Base-by-base conservation (phyloP, 2,113 vertebrate species). In the Eublepharis macularius region DNA sequence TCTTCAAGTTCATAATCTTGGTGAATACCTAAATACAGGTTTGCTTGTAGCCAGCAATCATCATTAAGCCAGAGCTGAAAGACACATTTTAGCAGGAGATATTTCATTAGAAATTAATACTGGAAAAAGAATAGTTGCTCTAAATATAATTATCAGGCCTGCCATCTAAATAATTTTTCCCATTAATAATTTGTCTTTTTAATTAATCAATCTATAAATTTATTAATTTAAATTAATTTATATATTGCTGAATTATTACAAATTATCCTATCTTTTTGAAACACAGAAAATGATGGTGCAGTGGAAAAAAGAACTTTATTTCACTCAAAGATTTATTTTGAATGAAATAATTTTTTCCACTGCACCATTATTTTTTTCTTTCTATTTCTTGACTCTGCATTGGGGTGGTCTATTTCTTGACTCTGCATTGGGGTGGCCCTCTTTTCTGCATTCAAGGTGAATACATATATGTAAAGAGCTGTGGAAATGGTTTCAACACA, bases 21-120 rank as follows among this genome's bases (percentile, higher is more conserved):
- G 72, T 98, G 97, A 85, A 97, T 95, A 75, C 98, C 97, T 93
- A 98, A 95, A 93, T 96, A 97, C 47, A 98, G 92, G 90, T 96
- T 97, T 77, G 97, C 97, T 96, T 98, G 98, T 13, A 98, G 96
- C 98, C 98, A 98, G 96, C 95, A 97, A 95, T 98, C 97, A 80
- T 98, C 98, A 32, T 97, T 93, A 94, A 97, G 95, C 97, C 98
- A 98, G 90, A 98, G 95, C 98, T 99, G 95, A 65, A 95, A 96
- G 84, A 94, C 68, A 96, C 16, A 68, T 92, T 82, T 86, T 41
- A 86, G 73, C 81, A 88, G 26, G 54, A 92, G 90, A 94, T 80
- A 90, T 81, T 87, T 92, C 80, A 91, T 88, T 70, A 47, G 34
- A 76, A 84, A 76, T 16, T 26, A 75, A 47, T 49, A 13, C 26